A percentile compares a stretch with the other conserved stretches of the same genome.
These are phyloP conservation scores for Progne subis DNA, from an alignment of 2,113 vertebrate species.

Conservation along the genomic window DNA sequence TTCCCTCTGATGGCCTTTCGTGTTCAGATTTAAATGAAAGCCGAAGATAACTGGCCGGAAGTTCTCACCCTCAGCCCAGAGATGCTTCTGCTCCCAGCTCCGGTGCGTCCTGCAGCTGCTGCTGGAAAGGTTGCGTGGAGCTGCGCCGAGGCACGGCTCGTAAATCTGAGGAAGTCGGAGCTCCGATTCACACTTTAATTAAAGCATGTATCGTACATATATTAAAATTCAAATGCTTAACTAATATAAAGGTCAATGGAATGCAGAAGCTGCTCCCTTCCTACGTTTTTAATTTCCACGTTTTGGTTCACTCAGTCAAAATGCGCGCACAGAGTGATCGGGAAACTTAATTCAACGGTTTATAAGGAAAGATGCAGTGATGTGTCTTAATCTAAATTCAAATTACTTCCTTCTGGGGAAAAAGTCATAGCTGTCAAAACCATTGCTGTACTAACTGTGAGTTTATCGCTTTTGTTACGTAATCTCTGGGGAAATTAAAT, in stretches of 20 bases:
- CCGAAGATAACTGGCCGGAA: background rate
- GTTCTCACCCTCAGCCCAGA: background rate
- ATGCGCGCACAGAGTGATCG: background rate
- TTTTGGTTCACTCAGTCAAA: background rate
- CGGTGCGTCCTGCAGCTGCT: background rate
- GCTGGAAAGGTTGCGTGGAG: background rate
- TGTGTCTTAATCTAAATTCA: slow-evolving; percentile 52
- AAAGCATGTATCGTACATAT: background rate
- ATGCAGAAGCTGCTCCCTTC: background rate
- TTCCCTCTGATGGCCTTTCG: background rate
- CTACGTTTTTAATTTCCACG: slow-evolving; percentile 15
- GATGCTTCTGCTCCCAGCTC: background rate
- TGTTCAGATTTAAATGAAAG: background rate
- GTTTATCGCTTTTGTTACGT: slow-evolving; percentile 12
- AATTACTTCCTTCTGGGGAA: slow-evolving; percentile 6
- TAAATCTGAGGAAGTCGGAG: background rate
- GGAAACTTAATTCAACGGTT: slow-evolving; percentile 7
- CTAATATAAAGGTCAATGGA: slow-evolving; percentile 48
- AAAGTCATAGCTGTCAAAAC: slow-evolving; percentile 9
- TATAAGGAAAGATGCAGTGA: background rate
- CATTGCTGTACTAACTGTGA: background rate
- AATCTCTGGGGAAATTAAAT: slow-evolving; percentile 14
- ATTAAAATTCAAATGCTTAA: slow-evolving; percentile 30
- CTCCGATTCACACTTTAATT: slow-evolving; percentile 44
- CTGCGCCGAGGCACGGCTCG: background rate